Evolutionary conservation across 2,888 invertebrate genomes (phyloP).

Genomic region (Andrena praecox): DNA sequence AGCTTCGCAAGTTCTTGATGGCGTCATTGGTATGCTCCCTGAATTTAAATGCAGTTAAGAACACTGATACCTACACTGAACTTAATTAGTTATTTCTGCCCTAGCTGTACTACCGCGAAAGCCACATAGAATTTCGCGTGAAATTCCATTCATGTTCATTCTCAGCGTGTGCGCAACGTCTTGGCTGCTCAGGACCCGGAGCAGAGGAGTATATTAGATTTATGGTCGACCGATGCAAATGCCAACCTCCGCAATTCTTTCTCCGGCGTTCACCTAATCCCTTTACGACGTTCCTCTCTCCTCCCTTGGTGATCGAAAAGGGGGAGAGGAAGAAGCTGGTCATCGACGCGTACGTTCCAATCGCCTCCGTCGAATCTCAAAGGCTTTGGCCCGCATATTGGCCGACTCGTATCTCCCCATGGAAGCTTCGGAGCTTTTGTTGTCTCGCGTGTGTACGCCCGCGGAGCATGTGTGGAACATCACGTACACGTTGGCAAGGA

Average conservation of each 20-base stretch:
- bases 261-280: slow-evolving; percentile 51
- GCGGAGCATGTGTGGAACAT: slow-evolving; percentile 46
- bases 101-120: too few species aligned
- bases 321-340: slow-evolving; percentile 39
- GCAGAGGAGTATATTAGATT: slow-evolving; percentile 56
- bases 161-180: background rate
- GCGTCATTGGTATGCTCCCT: too few species aligned
- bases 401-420: slow-evolving; percentile 64
- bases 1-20: too few species aligned
- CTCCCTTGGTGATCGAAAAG: background rate
- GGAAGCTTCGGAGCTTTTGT: slow-evolving; percentile 65
- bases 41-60: too few species aligned
- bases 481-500: slow-evolving; percentile 33
- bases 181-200: too few species aligned
- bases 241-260: slow-evolving; percentile 45
- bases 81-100: too few species aligned
- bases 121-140: background rate
- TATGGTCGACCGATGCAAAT: slow-evolving; percentile 55
- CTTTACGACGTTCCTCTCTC: slow-evolving; percentile 45
- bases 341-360: slow-evolving; percentile 60
- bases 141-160: background rate
- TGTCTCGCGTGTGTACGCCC: slow-evolving; percentile 35
- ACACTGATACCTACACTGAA: too few species aligned
- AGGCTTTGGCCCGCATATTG: slow-evolving; percentile 76
- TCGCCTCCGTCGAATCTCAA: slow-evolving; percentile 71